These are phyloP conservation scores for Heliornis fulica DNA, from an alignment of 2,113 vertebrate species.

Conservation along the genomic window DNA sequence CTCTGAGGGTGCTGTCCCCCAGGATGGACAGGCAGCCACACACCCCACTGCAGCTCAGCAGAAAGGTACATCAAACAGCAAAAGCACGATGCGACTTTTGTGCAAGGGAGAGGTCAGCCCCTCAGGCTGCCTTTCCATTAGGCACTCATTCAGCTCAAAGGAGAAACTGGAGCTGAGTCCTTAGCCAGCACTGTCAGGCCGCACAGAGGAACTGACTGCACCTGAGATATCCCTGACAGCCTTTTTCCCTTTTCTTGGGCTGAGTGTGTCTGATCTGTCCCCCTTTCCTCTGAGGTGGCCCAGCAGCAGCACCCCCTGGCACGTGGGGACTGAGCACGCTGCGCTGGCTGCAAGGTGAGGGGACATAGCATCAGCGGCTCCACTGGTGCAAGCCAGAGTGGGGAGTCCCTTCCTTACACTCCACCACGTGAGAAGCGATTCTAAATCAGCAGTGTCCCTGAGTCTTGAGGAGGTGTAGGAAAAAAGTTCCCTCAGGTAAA, in stretches of 20 bases:
- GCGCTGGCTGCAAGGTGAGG: neutral
- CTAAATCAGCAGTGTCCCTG: neutral
- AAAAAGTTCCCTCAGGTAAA: neutral
- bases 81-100: neutral
- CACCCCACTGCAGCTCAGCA: neutral
- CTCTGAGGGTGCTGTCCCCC: neutral
- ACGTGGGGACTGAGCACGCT: fast-evolving
- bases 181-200: neutral
- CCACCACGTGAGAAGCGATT: neutral
- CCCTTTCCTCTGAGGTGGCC: neutral
- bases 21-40: neutral
- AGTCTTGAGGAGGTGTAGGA: neutral
- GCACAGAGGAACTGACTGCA: neutral
- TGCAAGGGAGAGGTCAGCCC: fast-evolving
- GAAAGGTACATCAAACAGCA: neutral
- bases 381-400: neutral
- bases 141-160: neutral
- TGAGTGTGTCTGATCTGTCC: neutral
- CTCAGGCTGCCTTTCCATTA: neutral
- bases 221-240: neutral
- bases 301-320: neutral
- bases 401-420: neutral
- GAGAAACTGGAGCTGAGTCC: constrained; percentile 7
- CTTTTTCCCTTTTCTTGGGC: neutral
- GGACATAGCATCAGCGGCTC: fast-evolving